Percentiles rank a stretch among this genome's conserved stretches.
phyloP scores from a whole-genome alignment of 2,888 invertebrate genomes.

The Ypsolopha scabrella region DNA sequence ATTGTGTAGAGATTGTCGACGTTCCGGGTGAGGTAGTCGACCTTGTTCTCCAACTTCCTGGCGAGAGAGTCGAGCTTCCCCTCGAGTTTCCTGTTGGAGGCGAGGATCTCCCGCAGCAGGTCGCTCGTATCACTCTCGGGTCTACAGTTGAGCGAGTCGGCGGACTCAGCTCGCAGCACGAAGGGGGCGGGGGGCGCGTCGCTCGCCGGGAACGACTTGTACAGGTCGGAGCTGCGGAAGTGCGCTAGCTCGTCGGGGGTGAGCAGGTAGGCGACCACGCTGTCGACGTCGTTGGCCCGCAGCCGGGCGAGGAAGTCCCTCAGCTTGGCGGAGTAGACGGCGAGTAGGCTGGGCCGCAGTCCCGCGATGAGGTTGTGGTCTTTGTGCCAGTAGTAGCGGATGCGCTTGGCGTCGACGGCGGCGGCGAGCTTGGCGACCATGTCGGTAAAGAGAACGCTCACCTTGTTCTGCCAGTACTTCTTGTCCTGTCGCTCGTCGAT shows the following conservation, averaged over 20 bases:
- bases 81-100: neutral
- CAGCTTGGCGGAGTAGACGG: slow-evolving; percentile 37
- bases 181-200: neutral
- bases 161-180: slow-evolving; percentile 4
- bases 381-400: slow-evolving; percentile 48
- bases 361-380: slow-evolving; percentile 41
- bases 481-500: slow-evolving; percentile 31
- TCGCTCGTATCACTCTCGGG: slow-evolving; percentile 19
- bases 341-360: slow-evolving; percentile 30
- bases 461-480: slow-evolving; percentile 40
- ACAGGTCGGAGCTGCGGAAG: slow-evolving; percentile 38
- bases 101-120: neutral
- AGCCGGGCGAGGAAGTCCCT: slow-evolving; percentile 43
- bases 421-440: slow-evolving; percentile 42
- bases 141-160: slow-evolving; percentile 3
- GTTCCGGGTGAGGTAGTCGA: slow-evolving; percentile 19
- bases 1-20: slow-evolving; percentile 22
- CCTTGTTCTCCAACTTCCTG: slow-evolving; percentile 14
- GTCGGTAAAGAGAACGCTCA: slow-evolving; percentile 31
- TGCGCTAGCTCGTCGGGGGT: slow-evolving; percentile 28
- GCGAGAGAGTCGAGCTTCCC: neutral
- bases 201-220: slow-evolving; percentile 18
- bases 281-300: slow-evolving; percentile 34
- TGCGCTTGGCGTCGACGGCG: slow-evolving; percentile 32
- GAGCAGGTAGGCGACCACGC: slow-evolving; percentile 27